These are phyloP conservation scores for Halocynthia roretzi DNA, from an alignment of 23 tunicate genomes.

Conservation along the genomic window DNA sequence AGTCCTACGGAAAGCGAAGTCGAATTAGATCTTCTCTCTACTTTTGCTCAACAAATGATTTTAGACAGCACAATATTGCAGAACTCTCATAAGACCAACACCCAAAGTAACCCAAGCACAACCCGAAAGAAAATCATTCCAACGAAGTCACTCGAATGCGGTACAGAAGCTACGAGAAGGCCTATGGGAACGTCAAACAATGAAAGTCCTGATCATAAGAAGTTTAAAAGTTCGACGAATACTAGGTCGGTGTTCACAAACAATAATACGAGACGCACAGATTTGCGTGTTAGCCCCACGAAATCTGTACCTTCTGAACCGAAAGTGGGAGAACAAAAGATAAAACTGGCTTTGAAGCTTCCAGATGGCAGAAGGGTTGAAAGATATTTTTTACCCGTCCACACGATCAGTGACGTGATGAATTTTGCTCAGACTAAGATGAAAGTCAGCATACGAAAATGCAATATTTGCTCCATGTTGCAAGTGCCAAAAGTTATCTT, in stretches of 20 bases:
- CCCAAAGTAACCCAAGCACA: neutral
- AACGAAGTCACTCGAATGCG: too few species aligned
- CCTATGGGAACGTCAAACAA: neutral
- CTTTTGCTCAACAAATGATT: conserved; percentile 79
- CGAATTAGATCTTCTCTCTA: conserved; percentile 52
- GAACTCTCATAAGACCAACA: neutral
- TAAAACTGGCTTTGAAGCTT: conserved; percentile 61
- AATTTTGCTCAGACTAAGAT: conserved; percentile 46
- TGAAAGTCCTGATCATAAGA: conserved; percentile 15
- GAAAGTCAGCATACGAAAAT: conserved; percentile 21
- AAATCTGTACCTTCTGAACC: conserved; percentile 50
- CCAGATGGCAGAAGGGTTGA: conserved; percentile 86
- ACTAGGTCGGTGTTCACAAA: conserved; percentile 49
- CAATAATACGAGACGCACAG: neutral
- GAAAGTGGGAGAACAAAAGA: conserved; percentile 38
- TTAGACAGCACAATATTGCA: conserved; percentile 42
- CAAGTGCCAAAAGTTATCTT: conserved; percentile 46
- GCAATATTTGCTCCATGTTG: conserved; percentile 60
- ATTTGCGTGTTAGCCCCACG: neutral
- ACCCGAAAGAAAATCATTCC: too few species aligned
- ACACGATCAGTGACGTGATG: conserved; percentile 29
- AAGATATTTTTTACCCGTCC: conserved; percentile 44
- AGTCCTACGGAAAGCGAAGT: neutral
- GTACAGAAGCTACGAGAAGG: neutral
- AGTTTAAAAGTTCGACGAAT: conserved; percentile 10